These are phyloP conservation scores for Hyperopisus bebe DNA, from an alignment of 2,113 vertebrate genomes.

Conservation along the genomic window DNA sequence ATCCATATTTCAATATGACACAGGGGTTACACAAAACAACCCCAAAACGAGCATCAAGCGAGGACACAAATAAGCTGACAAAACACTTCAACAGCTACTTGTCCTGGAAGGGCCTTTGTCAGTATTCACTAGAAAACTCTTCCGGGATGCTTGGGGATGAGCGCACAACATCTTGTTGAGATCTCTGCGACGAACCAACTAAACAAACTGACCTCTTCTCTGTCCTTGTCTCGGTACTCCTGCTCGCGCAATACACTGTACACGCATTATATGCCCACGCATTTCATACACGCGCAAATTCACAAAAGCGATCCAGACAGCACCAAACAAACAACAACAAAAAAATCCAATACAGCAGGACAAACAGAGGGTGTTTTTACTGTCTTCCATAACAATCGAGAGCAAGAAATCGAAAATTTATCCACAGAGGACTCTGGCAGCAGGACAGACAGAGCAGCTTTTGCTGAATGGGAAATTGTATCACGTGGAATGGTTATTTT, in stretches of 20 bases:
- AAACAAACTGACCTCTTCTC: slow-evolving; percentile 29
- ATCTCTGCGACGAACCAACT: slow-evolving; percentile 32
- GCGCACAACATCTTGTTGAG: slow-evolving; percentile 25
- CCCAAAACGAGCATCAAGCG: not conserved
- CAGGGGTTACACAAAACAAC: slow-evolving; percentile 39
- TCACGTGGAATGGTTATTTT: slow-evolving; percentile 55
- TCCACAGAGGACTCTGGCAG: slow-evolving; percentile 33
- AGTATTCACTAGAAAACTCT: slow-evolving; percentile 42
- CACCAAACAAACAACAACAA: slow-evolving; percentile 8
- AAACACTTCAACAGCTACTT: slow-evolving; percentile 38
- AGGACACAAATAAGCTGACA: slow-evolving; percentile 41
- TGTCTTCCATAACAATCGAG: not conserved
- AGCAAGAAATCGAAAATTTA: slow-evolving; percentile 21
- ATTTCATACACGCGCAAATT: slow-evolving; percentile 29
- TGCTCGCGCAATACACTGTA: not conserved
- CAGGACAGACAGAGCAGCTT: slow-evolving; percentile 40
- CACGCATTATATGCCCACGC: slow-evolving; percentile 23
- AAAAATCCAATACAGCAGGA: slow-evolving; percentile 6
- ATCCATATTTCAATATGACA: slow-evolving; percentile 61
- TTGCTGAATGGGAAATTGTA: slow-evolving; percentile 46
- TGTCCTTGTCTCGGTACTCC: not conserved
- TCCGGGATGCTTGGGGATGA: slow-evolving; percentile 31
- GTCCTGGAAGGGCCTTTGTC: slow-evolving; percentile 35
- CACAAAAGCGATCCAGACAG: slow-evolving; percentile 25
- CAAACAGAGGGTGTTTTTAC: not conserved